Evolutionary conservation across 2,797 vertebrate species (phyloP).

Genomic region (Danio choprae): DNA sequence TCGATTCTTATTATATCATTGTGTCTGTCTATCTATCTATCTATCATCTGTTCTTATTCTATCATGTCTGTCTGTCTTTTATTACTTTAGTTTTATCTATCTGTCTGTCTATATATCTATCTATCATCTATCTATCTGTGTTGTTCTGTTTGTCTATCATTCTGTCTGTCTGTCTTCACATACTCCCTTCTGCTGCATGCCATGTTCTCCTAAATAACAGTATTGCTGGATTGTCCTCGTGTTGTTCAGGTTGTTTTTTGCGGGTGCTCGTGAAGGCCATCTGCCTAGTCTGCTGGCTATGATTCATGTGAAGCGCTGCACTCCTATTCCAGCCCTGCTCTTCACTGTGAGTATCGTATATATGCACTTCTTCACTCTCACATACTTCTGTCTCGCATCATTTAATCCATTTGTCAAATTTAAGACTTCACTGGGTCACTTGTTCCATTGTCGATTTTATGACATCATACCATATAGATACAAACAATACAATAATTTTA

Average conservation of each 20-base stretch:
- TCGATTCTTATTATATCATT: no score
- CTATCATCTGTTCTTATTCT: not conserved
- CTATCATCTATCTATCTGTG: no score
- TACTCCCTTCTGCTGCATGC: not conserved
- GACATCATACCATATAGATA: not conserved
- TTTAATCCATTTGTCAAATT: not conserved
- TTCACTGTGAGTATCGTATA: conserved; percentile 83
- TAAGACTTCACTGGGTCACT: not conserved
- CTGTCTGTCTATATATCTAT: not conserved
- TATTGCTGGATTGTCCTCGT: conserved; percentile 17
- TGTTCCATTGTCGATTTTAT: not conserved
- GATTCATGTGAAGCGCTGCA: conserved; percentile 92
- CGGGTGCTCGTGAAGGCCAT: conserved; percentile 92
- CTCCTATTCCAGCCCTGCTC: conserved; percentile 90
- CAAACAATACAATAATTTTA: not conserved
- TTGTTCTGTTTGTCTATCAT: no score
- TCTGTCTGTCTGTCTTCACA: not conserved
- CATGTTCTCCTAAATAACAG: not conserved
- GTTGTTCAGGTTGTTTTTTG: conserved; percentile 86
- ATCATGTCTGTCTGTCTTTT: not conserved
- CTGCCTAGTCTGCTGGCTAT: conserved; percentile 92
- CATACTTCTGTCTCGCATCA: not conserved
- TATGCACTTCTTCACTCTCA: not conserved
- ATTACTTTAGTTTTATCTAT: no score
- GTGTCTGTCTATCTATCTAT: not conserved